A percentile compares a stretch with the other conserved stretches of the same genome.
These are phyloP conservation scores for Sporophila hypoxantha DNA, from an alignment of 2,113 vertebrate species.

Conservation along the genomic window DNA sequence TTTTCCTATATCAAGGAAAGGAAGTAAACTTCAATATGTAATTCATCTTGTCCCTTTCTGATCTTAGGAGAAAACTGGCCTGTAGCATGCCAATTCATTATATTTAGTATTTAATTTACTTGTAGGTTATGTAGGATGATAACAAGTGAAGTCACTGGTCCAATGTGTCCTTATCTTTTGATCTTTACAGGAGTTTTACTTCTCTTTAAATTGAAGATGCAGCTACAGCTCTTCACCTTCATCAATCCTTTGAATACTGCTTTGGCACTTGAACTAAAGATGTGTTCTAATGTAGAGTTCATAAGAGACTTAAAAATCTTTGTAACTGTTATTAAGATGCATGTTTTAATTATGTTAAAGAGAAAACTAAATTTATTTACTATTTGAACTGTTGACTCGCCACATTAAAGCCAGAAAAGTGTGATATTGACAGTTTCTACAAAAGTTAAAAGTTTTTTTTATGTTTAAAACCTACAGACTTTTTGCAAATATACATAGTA, in stretches of 20 bases:
- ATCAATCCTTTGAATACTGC: slow-evolving; percentile 1
- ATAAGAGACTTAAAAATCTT: slow-evolving; percentile 14
- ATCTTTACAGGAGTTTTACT: not conserved
- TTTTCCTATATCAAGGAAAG: not conserved
- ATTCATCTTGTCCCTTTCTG: slow-evolving; percentile 5
- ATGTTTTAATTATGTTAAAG: slow-evolving; percentile 41
- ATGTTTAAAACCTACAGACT: not conserved
- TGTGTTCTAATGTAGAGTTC: slow-evolving; percentile 10
- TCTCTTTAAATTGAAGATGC: not conserved
- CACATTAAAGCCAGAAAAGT: not conserved
- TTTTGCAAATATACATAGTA: not conserved
- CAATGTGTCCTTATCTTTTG: not conserved
- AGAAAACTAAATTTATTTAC: not conserved
- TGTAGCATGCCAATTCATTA: not conserved
- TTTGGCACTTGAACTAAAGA: slow-evolving; percentile 29
- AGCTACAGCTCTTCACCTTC: not conserved
- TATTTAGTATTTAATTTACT: slow-evolving; percentile 10
- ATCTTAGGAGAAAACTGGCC: not conserved
- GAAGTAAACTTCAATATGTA: not conserved
- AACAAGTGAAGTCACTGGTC: not conserved
- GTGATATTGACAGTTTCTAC: not conserved
- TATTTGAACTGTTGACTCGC: not conserved
- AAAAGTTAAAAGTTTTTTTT: not conserved
- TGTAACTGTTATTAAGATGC: slow-evolving; percentile 4
- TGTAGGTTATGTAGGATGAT: not conserved